Percentiles rank a stretch among this genome's conserved stretches.
phyloP scores from a whole-genome alignment of 1,140 invertebrate species.

The Planococcus citri region DNA sequence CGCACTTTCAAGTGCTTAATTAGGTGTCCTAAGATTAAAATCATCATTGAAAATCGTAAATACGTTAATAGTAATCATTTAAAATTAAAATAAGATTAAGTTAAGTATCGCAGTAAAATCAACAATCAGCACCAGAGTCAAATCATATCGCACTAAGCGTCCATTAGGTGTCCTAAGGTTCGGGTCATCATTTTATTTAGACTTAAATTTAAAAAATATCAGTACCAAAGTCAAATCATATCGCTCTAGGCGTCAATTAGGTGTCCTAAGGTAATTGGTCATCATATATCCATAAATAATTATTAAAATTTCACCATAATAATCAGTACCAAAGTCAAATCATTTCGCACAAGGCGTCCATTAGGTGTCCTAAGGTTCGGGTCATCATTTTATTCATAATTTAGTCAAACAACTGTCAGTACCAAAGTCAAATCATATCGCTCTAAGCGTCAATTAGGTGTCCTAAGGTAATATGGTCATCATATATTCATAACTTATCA shows the following conservation, averaged over 20 bases:
- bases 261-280: not conserved
- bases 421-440: slow-evolving; percentile 1
- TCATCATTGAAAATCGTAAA: not conserved
- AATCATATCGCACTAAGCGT: not conserved
- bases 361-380: not conserved
- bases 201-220: not conserved
- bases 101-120: no score
- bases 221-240: not conserved
- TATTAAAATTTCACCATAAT: not conserved
- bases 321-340: not conserved
- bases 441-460: not conserved
- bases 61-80: not conserved
- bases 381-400: not conserved
- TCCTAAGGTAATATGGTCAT: slow-evolving; percentile 2
- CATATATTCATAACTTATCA: not conserved
- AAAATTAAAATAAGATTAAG: no score
- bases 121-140: not conserved
- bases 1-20: not conserved
- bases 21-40: not conserved
- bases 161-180: not conserved
- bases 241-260: not conserved
- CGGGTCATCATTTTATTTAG: not conserved
- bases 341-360: not conserved
- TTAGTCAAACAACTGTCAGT: not conserved
- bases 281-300: not conserved